These are phyloP conservation scores for Polymixis lichenea DNA, from an alignment of 2,888 invertebrate genomes.

Conservation along the genomic window DNA sequence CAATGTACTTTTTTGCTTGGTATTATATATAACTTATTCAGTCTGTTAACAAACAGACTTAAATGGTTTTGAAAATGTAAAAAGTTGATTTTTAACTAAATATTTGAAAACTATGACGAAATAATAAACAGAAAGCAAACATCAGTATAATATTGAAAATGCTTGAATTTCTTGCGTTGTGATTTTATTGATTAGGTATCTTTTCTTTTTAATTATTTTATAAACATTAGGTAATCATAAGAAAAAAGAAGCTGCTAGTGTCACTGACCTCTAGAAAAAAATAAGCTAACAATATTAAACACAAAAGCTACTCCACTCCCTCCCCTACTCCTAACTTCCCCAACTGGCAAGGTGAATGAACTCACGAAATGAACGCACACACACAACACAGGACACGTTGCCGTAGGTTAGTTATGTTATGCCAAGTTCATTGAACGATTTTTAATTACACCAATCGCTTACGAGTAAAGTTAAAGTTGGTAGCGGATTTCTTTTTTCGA, in stretches of 20 bases:
- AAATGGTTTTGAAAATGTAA: neutral
- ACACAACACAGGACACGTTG: conserved; percentile 80
- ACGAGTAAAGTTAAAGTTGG: conserved; percentile 63
- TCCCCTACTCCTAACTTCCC: conserved; percentile 86
- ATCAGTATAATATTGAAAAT: neutral
- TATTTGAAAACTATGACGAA: neutral
- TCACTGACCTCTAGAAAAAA: neutral
- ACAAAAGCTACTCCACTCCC: conserved; percentile 70
- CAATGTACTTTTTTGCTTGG: neutral
- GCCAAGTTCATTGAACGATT: conserved; percentile 77
- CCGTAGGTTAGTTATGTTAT: conserved; percentile 83
- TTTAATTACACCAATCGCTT: conserved; percentile 69
- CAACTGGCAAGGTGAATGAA: conserved; percentile 89
- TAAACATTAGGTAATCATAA: neutral
- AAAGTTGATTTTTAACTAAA: neutral
- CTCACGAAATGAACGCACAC: conserved; percentile 88
- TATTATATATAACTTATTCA: too few relatives aligned
- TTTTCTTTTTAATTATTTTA: neutral
- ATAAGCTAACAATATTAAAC: neutral
- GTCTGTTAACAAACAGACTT: too few relatives aligned
- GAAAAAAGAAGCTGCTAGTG: neutral
- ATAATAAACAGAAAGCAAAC: neutral
- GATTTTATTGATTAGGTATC: neutral
- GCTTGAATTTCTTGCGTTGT: neutral
- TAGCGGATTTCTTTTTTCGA: conserved; percentile 35